These are phyloP conservation scores for Buteo buteo DNA, from an alignment of 2,113 vertebrate genomes.

Conservation along the genomic window DNA sequence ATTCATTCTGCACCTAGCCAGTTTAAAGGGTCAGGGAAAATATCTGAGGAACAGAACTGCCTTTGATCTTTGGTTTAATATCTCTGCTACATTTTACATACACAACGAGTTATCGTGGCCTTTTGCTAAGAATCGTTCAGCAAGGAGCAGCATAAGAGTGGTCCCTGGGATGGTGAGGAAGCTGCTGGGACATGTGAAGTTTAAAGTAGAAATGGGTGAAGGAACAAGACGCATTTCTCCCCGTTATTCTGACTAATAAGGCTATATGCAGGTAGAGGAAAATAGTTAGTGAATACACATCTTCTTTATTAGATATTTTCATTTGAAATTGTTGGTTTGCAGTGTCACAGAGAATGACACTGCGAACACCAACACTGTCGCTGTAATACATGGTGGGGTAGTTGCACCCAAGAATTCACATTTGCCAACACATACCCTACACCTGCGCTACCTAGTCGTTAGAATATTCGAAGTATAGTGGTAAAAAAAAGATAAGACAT, in stretches of 20 bases:
- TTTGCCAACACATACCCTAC: background rate
- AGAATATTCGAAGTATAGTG: background rate
- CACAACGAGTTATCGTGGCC: background rate
- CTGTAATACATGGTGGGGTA: background rate
- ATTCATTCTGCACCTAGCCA: conserved; percentile 21
- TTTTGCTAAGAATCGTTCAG: background rate
- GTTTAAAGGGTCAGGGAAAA: conserved; percentile 51
- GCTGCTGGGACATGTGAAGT: background rate
- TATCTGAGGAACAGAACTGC: conserved; percentile 26
- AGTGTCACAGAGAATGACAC: background rate
- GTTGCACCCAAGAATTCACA: background rate
- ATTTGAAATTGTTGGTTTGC: background rate
- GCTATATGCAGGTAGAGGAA: background rate
- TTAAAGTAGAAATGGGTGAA: background rate
- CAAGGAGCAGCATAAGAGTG: background rate
- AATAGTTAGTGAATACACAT: accelerated
- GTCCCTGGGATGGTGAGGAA: background rate
- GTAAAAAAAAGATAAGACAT: background rate
- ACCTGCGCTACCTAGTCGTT: background rate
- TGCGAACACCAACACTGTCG: background rate
- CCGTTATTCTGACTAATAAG: background rate
- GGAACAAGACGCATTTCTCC: background rate
- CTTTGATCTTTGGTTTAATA: conserved; percentile 57
- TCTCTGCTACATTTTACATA: conserved; percentile 17
- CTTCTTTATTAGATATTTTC: background rate